Conservation (phyloP, 2,113 vertebrate genomes). For the Caloenas nicobarica region DNA sequence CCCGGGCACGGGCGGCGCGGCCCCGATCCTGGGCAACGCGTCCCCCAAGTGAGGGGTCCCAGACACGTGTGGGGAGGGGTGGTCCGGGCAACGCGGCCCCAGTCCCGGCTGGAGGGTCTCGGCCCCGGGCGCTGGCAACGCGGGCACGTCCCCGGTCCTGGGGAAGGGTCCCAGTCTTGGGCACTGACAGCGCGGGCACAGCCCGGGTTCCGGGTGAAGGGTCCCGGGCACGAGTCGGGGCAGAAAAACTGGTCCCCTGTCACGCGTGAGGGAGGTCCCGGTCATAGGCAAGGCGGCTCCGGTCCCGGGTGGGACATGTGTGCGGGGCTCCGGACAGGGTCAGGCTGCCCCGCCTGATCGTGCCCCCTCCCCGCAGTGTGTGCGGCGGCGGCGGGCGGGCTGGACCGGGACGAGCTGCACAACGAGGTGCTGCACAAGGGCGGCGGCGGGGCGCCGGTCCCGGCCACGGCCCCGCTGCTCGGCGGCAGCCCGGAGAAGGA, state of each 20-base stretch:
- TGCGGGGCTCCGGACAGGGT: background rate
- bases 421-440: slow-evolving; percentile 64
- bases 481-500: slow-evolving; percentile 20
- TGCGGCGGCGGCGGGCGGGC: slow-evolving; percentile 59
- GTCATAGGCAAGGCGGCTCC: no score
- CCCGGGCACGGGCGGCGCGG: background rate
- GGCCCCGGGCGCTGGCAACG: background rate
- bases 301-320: background rate
- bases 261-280: no score
- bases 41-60: background rate
- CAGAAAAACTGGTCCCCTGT: no score
- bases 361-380: slow-evolving; percentile 23
- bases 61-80: background rate
- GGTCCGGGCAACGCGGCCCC: background rate
- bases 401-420: slow-evolving; percentile 54
- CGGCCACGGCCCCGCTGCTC: slow-evolving; percentile 47
- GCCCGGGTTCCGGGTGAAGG: no score
- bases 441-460: background rate
- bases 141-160: background rate
- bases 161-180: background rate
- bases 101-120: no score
- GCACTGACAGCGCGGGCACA: background rate
- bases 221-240: background rate
- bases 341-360: background rate
- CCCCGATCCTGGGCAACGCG: background rate